Percentiles rank a stretch among this genome's conserved stretches.
Conservation (phyloP, 2,113 vertebrate genomes). For the Gavialis gangeticus region DNA sequence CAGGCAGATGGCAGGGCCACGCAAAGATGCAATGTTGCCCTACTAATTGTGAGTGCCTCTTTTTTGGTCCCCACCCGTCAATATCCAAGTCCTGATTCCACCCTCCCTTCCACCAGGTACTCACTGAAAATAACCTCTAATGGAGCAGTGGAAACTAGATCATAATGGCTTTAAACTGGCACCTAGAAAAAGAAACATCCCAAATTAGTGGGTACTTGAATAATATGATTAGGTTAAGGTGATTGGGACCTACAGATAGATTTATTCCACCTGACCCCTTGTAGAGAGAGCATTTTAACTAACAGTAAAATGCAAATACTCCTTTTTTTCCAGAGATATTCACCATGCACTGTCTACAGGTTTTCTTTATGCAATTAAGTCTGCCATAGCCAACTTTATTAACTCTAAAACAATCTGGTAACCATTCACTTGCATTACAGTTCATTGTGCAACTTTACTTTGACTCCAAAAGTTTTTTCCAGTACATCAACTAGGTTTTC, state of each 20-base stretch:
- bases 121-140: background rate
- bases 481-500: background rate
- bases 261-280: background rate
- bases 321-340: background rate
- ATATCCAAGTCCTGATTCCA: too few species aligned
- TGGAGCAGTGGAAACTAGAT: background rate
- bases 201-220: background rate
- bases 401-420: constrained; percentile 9
- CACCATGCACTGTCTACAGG: background rate
- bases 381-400: background rate
- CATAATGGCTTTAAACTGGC: background rate
- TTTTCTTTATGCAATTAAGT: constrained; percentile 1
- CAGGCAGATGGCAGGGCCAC: too few species aligned
- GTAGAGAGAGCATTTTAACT: constrained; percentile 10
- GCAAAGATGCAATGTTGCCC: background rate
- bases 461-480: constrained; percentile 7
- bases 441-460: background rate
- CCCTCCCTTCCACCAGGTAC: too few species aligned
- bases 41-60: background rate
- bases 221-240: background rate
- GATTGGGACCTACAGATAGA: background rate
- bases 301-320: background rate
- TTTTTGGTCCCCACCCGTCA: background rate
- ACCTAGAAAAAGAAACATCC: constrained; percentile 2
- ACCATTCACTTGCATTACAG: background rate